Base-by-base conservation (phyloP, 2,797 vertebrate species). In the Philypnodon macrostomus region DNA sequence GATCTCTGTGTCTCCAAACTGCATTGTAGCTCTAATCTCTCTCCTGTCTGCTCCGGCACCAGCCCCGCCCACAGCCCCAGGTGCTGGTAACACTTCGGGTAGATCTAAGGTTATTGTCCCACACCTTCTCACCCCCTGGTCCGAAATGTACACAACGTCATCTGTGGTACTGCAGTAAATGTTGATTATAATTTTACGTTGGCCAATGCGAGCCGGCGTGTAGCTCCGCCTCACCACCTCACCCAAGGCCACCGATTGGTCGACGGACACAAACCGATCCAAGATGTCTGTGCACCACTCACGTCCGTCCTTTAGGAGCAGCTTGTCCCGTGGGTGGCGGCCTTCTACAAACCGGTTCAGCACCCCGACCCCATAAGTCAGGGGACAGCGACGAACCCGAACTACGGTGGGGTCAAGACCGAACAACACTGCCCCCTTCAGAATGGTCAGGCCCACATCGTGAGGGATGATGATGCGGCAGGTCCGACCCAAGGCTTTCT, bases 1-100 rank as follows among this genome's bases (percentile, higher is more conserved):
- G 73, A 98, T 97, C 85, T 98, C 95, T 0, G 95, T 97, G 85
- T 98, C 96, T 6, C 95, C 94, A 0, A 98, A 98, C 86, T 98
- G 94, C 95, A 98, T 98, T 77, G 90, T 92, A 2, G 95, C 76
- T 0, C 91, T 90, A 77, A 98, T 98, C 90, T 98, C 95, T 0
- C 95, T 87, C n/a, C 96, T 91, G 49, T 26, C 72, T 0, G 52
- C 63, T 11, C 11, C 31, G 0, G 47, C 73, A 1, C 24, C 71
- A 0, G 47, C 66, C 23, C 76, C 75, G 7, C 1, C 85, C 62
- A 38, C 79, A 0, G 67, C 71, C 11, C 75, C 77, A 0, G 54
- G 64, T 2, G 39, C 19, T 0, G 72, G 70, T 3, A 69, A 11
- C 0, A 52, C 54, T 1, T 90, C 91, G 0, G 90, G 89, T 9